A percentile compares a stretch with the other conserved stretches of the same genome.
These are phyloP conservation scores for Melieria omissa DNA, from an alignment of 2,888 invertebrate genomes.

Conservation along the genomic window DNA sequence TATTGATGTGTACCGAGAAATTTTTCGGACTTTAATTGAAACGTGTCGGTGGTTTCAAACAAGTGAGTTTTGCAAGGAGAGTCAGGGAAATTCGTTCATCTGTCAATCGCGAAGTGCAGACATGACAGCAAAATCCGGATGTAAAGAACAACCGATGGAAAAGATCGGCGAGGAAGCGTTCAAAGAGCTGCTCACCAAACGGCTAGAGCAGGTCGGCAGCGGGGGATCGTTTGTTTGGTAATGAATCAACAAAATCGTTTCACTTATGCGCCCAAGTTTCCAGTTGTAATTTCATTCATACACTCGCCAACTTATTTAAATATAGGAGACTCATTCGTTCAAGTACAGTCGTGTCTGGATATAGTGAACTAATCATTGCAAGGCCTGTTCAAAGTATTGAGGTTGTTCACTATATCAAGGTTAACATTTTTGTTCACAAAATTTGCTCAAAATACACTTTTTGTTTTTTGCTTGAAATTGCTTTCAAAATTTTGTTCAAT, in stretches of 20 bases:
- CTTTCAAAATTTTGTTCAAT: too few species aligned
- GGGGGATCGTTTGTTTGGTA: constrained; percentile 66
- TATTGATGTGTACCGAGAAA: too few species aligned
- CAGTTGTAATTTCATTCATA: neutral
- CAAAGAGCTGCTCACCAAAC: constrained; percentile 62
- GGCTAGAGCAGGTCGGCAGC: constrained; percentile 61
- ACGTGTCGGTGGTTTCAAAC: neutral
- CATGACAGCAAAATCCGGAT: constrained; percentile 28
- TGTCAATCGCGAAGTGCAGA: neutral
- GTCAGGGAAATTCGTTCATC: neutral
- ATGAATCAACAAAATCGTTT: constrained; percentile 26
- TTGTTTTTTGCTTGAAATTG: too few species aligned
- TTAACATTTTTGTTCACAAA: too few species aligned
- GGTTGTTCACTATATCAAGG: too few species aligned
- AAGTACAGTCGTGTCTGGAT: too few species aligned
- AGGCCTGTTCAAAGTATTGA: too few species aligned
- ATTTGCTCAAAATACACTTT: too few species aligned
- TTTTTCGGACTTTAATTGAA: too few species aligned
- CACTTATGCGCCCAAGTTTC: neutral
- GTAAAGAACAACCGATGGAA: constrained; percentile 53
- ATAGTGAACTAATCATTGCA: too few species aligned
- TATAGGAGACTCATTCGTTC: neutral
- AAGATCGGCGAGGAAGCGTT: constrained; percentile 60
- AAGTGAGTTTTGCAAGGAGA: neutral
- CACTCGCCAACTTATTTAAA: neutral